Percentiles rank a stretch among this genome's conserved stretches.
Evolutionary conservation across 1,140 invertebrate genomes (phyloP).

Genomic region (Sitodiplosis mosellana): DNA sequence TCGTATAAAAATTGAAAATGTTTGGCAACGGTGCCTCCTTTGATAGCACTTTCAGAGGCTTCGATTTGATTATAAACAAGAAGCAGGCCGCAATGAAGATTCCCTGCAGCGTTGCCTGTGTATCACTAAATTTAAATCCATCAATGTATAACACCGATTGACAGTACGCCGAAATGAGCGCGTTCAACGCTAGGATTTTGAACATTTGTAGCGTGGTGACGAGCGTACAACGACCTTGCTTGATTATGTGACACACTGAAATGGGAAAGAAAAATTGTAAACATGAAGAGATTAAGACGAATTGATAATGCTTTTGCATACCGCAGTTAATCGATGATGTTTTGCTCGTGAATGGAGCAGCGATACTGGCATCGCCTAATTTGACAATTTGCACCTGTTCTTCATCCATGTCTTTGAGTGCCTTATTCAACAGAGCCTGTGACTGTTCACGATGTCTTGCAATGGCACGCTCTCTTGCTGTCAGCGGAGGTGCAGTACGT

Average conservation of each 20-base stretch:
- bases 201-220: constrained; percentile 99
- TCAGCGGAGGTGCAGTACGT: constrained; percentile 5
- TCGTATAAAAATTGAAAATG: constrained; percentile 97
- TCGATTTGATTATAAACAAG: constrained; percentile 94
- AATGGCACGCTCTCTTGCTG: constrained; percentile 20
- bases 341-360: constrained; percentile 97
- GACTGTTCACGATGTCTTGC: constrained; percentile 19
- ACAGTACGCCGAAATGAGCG: constrained; percentile 92
- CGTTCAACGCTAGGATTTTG: constrained; percentile 98
- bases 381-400: constrained; percentile 79
- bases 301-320: constrained; percentile 29
- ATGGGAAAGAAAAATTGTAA: constrained; percentile 10
- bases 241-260: constrained; percentile 95
- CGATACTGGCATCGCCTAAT: constrained; percentile 96
- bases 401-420: constrained; percentile 78
- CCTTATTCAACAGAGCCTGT: constrained; percentile 22
- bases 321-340: constrained; percentile 92
- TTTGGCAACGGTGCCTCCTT: constrained; percentile 90
- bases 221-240: constrained; percentile 95
- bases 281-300: neutral
- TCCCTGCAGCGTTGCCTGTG: constrained; percentile 91
- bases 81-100: constrained; percentile 90
- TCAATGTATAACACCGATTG: constrained; percentile 97
- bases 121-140: constrained; percentile 95
- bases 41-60: constrained; percentile 87